Percentiles rank a stretch among this genome's conserved stretches.
These are phyloP conservation scores for Plutomurus gul DNA, from an alignment of 1,140 invertebrate genomes.

Conservation along the genomic window DNA sequence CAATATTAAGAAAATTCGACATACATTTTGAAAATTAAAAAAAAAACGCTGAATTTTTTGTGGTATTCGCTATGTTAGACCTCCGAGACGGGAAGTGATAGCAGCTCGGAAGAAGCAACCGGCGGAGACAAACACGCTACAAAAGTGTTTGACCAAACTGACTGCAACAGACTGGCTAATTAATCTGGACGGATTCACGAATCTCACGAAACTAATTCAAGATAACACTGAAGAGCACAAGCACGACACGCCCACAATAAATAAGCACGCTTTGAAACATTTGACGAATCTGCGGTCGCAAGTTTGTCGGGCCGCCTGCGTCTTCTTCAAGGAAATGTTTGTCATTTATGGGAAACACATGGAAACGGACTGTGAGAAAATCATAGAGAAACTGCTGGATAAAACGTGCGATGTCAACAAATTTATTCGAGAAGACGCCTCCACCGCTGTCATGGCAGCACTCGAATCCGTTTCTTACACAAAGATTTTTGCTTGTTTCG, in stretches of 20 bases:
- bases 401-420: conserved; percentile 90
- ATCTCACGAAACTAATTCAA: conserved; percentile 71
- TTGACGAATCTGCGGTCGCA: conserved; percentile 86
- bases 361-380: conserved; percentile 85
- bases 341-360: conserved; percentile 69
- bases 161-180: conserved; percentile 82
- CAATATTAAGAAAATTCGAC: too few species aligned
- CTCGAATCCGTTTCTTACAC: conserved; percentile 58
- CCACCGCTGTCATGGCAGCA: not conserved
- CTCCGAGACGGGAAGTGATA: not conserved
- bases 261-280: conserved; percentile 73
- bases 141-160: conserved; percentile 63
- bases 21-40: not conserved
- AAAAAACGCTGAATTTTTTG: too few species aligned
- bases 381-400: conserved; percentile 76
- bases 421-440: conserved; percentile 80
- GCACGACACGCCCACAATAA: conserved; percentile 66
- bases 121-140: not conserved
- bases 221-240: conserved; percentile 71
- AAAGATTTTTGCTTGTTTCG: conserved; percentile 65
- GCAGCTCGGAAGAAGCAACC: not conserved
- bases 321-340: conserved; percentile 77
- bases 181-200: conserved; percentile 76
- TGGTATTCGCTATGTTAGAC: not conserved
- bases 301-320: conserved; percentile 82